phyloP scores from a whole-genome alignment of 2,113 vertebrate species.

The Myiagra hebetior region DNA sequence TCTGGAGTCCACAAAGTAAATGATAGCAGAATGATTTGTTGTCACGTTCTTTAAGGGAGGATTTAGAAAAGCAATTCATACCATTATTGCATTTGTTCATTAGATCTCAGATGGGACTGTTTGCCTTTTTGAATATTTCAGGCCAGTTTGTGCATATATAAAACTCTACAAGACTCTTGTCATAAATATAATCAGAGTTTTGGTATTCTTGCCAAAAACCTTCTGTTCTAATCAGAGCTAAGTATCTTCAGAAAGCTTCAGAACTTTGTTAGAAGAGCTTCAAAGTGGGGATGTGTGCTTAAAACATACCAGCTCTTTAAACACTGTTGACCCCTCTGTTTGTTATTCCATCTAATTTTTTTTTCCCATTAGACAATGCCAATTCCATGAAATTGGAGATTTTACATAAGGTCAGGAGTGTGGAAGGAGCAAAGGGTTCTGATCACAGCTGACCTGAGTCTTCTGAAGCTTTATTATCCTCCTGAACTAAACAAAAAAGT shows the following conservation, averaged over 20 bases:
- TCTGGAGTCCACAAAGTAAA: background rate
- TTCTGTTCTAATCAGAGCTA: background rate
- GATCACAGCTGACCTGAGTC: background rate
- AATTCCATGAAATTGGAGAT: background rate
- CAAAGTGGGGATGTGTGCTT: background rate
- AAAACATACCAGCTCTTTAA: background rate
- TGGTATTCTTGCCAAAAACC: background rate
- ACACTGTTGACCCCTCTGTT: background rate
- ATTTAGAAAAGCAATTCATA: background rate
- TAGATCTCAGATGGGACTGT: background rate
- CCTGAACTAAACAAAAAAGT: background rate
- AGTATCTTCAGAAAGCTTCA: background rate
- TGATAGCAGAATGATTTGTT: background rate
- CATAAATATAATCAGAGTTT: background rate
- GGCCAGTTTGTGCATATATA: background rate
- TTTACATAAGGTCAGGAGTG: background rate
- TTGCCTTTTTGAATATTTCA: background rate
- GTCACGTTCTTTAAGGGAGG: background rate
- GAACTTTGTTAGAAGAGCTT: background rate
- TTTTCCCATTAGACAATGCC: background rate
- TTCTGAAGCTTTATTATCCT: background rate
- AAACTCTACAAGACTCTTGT: background rate
- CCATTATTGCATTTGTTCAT: background rate
- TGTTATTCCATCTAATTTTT: background rate
- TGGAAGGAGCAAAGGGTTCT: background rate